phyloP scores from a whole-genome alignment of 2,113 vertebrate species.

The Sciurus niger region DNA sequence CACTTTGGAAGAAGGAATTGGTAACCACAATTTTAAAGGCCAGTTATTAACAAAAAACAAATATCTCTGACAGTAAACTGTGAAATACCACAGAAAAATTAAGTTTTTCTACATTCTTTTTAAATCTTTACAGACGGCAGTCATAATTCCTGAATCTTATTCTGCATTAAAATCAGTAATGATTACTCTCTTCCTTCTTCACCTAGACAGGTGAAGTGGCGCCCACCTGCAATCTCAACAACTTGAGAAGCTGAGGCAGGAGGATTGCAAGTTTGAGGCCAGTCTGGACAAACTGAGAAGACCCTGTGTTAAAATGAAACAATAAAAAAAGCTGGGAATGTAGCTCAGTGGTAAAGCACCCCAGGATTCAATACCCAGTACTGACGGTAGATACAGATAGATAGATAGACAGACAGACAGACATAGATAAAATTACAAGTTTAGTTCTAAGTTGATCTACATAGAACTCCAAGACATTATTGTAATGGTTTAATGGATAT shows the following conservation, averaged over 20 bases:
- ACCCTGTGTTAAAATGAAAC: neutral
- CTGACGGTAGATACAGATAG: neutral
- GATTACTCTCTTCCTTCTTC: neutral
- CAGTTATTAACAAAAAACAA: constrained; percentile 53
- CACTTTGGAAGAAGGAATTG: constrained; percentile 31
- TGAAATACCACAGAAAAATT: constrained; percentile 51
- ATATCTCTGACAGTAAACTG: neutral
- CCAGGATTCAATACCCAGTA: neutral
- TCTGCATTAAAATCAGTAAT: constrained; percentile 27
- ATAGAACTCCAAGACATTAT: neutral
- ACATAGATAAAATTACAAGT: neutral
- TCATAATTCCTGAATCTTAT: constrained; percentile 31
- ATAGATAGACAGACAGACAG: neutral
- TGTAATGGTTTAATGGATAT: neutral
- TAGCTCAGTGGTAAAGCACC: neutral
- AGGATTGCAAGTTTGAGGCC: neutral
- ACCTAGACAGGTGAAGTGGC: neutral
- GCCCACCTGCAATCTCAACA: neutral
- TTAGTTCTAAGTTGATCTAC: constrained; percentile 12
- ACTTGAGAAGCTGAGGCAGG: neutral
- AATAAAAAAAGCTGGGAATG: neutral
- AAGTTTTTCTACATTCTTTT: constrained; percentile 22
- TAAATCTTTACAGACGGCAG: constrained; percentile 36
- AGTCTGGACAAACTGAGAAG: too few relatives aligned
- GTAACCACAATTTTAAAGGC: constrained; percentile 43